Base-by-base conservation (phyloP, 1,140 invertebrate species). In the Drosophila melanica region DNA sequence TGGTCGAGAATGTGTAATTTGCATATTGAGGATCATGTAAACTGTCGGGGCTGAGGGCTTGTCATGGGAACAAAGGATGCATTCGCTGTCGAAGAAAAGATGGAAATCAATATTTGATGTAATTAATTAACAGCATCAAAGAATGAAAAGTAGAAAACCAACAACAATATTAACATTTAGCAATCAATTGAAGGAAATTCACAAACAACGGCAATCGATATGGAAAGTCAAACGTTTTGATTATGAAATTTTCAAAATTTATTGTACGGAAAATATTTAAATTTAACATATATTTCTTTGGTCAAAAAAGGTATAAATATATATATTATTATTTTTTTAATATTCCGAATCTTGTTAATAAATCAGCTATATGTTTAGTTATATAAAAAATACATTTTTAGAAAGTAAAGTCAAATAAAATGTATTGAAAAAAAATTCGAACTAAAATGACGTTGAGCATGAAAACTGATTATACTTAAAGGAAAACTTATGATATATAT, bases 71-170 rank as follows among this genome's bases (percentile, higher is more conserved):
- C 86, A 90, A 90, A 90, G 66, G 76, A 75, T 58, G 75, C 69
- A 77, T 79, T 75, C 63, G 71, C 53, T 45, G 41, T 50, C 69
- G 44, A 75, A 90, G 69, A 90, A 90, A 80, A 74, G 77, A 53
- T 68, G 41, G 71, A 82, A 84, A 90, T 90, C 87, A 90, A 90
- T 90, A 90, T 90, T 90, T 90, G 79, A 82, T 77, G 77, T 90
- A 90, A 90, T 90, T 90, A 90, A 90, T 90, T 90, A 90, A 90
- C 71, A 78, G 79, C 87, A 89, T 79, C 54, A 79, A 77, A 62
- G 35, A 62, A 35, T 45, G 48, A 47, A 42, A 44, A 7, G 48
- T 37, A 30, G 44, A n/a, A 59, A 79, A 67, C 73, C 57, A 68
- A 69, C 82, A 84, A 74, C 77, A 67, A 77, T 77, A 84, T 84